Evolutionary conservation across 2,113 vertebrate species (phyloP).

Genomic region (Paratilapia polleni): DNA sequence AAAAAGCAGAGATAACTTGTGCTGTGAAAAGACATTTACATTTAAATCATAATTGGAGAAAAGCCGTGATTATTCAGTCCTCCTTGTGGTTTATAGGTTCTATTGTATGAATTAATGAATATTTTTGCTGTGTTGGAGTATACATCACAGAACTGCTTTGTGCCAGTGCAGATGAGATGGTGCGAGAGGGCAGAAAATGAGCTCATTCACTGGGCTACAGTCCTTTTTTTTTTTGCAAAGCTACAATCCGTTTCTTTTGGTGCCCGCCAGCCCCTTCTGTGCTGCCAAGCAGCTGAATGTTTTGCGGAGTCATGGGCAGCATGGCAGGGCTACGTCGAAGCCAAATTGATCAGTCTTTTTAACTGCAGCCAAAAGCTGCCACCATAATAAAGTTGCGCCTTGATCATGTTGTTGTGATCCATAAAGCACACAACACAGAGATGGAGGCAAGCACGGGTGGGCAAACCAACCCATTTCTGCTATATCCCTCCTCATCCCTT

Average conservation of each 20-base stretch:
- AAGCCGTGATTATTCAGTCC: conserved; percentile 37
- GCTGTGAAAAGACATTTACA: conserved; percentile 24
- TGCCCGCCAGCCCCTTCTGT: conserved; percentile 42
- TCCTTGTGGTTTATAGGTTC: conserved; percentile 48
- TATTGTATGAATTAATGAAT: conserved; percentile 50
- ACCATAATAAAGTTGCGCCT: conserved; percentile 70
- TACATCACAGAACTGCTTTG: conserved; percentile 52
- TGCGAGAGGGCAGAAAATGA: conserved; percentile 67
- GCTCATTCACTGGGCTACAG: conserved; percentile 65
- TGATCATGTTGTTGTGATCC: conserved; percentile 69
- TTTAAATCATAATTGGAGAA: conserved; percentile 47
- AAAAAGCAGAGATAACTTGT: conserved; percentile 21
- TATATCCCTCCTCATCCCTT: background rate
- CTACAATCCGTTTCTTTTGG: conserved; percentile 60
- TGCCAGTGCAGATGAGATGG: conserved; percentile 63
- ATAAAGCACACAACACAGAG: conserved; percentile 52
- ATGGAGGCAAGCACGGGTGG: conserved; percentile 29
- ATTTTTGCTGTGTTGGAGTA: conserved; percentile 34
- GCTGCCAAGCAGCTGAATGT: conserved; percentile 76
- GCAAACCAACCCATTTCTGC: conserved; percentile 30
- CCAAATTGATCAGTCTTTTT: conserved; percentile 70
- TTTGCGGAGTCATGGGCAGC: conserved; percentile 70
- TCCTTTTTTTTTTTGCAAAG: conserved; percentile 60
- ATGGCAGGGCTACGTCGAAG: conserved; percentile 50
- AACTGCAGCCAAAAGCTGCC: conserved; percentile 67